A percentile compares a stretch with the other conserved stretches of the same genome.
Conservation (phyloP, 2,113 vertebrate species). For the Bujurquina vittata region DNA sequence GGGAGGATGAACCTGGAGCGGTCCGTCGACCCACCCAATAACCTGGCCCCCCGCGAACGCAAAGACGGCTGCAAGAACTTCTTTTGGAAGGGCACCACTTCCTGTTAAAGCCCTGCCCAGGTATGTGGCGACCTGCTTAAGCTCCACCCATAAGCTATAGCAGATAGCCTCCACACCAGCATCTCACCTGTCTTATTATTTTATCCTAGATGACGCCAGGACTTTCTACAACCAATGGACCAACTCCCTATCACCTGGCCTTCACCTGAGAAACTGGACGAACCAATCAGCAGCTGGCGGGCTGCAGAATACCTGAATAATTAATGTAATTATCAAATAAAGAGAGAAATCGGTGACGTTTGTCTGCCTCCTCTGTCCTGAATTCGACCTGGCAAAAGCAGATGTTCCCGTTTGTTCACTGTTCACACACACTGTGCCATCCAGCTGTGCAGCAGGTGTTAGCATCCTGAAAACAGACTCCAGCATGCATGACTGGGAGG, state of each 20-base stretch:
- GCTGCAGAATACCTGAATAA: slow-evolving; percentile 36
- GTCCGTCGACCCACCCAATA: slow-evolving; percentile 70
- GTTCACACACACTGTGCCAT: background rate
- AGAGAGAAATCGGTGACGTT: slow-evolving; percentile 40
- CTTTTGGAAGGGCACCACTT: slow-evolving; percentile 85
- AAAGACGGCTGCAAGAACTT: slow-evolving; percentile 85
- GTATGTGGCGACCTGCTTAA: background rate
- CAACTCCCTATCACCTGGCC: slow-evolving; percentile 14
- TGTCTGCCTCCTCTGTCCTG: slow-evolving; percentile 32
- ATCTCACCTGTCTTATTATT: background rate
- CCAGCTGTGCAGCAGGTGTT: slow-evolving; percentile 3
- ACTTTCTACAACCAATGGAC: background rate
- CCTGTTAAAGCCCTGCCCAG: slow-evolving; percentile 68
- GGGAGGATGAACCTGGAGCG: slow-evolving; percentile 73
- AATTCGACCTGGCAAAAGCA: background rate
- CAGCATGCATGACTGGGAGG: background rate
- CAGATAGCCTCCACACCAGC: background rate
- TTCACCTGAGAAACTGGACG: background rate
- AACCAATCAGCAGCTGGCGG: slow-evolving; percentile 56
- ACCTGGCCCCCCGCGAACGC: slow-evolving; percentile 72
- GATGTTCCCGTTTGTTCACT: no score
- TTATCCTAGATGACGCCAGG: background rate
- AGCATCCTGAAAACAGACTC: background rate
- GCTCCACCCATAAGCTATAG: background rate
- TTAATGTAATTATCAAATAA: slow-evolving; percentile 66